Conservation (phyloP, 2,888 invertebrate species). For the Clostera curtula region DNA sequence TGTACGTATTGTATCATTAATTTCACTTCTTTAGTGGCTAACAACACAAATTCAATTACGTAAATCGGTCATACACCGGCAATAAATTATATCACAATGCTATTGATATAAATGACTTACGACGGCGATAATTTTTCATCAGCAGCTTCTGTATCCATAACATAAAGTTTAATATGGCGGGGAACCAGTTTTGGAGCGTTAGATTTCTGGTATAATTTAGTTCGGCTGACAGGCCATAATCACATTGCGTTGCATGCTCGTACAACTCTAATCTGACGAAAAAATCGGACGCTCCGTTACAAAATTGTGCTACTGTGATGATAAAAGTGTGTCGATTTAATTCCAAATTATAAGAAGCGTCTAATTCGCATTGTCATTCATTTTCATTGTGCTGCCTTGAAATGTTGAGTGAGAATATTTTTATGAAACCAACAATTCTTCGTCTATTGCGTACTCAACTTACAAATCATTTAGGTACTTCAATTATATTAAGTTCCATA, state of each 20-base stretch:
- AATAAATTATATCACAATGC: slow-evolving; percentile 31
- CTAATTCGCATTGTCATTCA: slow-evolving; percentile 16
- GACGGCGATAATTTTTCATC: slow-evolving; percentile 20
- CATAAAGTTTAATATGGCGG: slow-evolving; percentile 13
- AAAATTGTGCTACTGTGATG: slow-evolving; percentile 27
- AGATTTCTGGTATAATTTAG: slow-evolving; percentile 30
- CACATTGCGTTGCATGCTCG: slow-evolving; percentile 35
- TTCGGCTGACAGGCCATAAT: slow-evolving; percentile 35
- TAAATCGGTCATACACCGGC: slow-evolving; percentile 27
- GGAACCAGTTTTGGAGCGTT: slow-evolving; percentile 14
- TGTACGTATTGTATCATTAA: slow-evolving; percentile 8
- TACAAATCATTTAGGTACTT: too few relatives aligned
- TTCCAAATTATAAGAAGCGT: slow-evolving; percentile 10
- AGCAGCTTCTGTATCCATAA: slow-evolving; percentile 14
- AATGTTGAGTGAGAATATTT: slow-evolving; percentile 5
- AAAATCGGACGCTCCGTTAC: slow-evolving; percentile 31
- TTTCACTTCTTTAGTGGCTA: slow-evolving; percentile 6
- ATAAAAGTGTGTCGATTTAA: slow-evolving; percentile 17
- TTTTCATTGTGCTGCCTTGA: slow-evolving; percentile 11
- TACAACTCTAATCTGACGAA: slow-evolving; percentile 33
- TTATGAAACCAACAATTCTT: too few relatives aligned
- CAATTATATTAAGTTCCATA: too few relatives aligned
- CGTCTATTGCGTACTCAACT: too few relatives aligned
- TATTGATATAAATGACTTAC: slow-evolving; percentile 27
- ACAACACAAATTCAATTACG: slow-evolving; percentile 24